Percentiles rank a stretch among this genome's conserved stretches.
Evolutionary conservation across 2,888 invertebrate species (phyloP).

Genomic region (Xestia c-nigrum): DNA sequence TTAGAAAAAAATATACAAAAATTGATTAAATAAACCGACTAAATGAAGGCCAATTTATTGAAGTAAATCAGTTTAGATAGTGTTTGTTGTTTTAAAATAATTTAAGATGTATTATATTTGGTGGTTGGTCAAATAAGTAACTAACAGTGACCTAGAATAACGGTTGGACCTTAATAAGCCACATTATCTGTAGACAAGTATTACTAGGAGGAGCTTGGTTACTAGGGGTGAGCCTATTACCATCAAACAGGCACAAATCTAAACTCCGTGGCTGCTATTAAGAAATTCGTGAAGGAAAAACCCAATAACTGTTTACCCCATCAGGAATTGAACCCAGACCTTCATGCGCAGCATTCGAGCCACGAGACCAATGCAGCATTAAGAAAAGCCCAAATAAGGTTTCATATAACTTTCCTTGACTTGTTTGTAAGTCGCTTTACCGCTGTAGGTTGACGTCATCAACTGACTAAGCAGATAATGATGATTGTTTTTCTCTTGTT

Average conservation of each 20-base stretch:
- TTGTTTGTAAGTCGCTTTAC: neutral
- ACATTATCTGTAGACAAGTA: neutral
- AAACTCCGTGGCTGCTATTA: too few relatives aligned
- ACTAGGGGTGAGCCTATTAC: too few relatives aligned
- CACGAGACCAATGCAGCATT: neutral
- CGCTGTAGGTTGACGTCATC: neutral
- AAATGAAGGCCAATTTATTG: neutral
- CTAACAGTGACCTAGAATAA: constrained; percentile 26
- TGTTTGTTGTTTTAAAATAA: constrained; percentile 12
- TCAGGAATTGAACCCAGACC: neutral
- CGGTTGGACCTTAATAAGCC: too few relatives aligned
- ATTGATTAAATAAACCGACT: neutral
- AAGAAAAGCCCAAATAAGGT: neutral
- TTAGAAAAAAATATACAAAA: neutral
- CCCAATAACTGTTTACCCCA: neutral
- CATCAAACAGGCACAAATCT: too few relatives aligned
- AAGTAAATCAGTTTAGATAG: neutral
- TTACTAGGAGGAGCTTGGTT: too few relatives aligned
- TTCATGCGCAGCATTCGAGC: neutral
- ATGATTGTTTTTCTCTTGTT: constrained; percentile 51
- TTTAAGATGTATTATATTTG: neutral
- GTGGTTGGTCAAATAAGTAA: constrained; percentile 2
- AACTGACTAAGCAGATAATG: neutral
- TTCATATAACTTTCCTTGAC: neutral
- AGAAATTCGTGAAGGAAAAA: too few relatives aligned